Evolutionary conservation across 1,140 invertebrate genomes (phyloP), one percentile per base, ranked within the genome.

Genomic region (Pygmarrhopalites habei): DNA sequence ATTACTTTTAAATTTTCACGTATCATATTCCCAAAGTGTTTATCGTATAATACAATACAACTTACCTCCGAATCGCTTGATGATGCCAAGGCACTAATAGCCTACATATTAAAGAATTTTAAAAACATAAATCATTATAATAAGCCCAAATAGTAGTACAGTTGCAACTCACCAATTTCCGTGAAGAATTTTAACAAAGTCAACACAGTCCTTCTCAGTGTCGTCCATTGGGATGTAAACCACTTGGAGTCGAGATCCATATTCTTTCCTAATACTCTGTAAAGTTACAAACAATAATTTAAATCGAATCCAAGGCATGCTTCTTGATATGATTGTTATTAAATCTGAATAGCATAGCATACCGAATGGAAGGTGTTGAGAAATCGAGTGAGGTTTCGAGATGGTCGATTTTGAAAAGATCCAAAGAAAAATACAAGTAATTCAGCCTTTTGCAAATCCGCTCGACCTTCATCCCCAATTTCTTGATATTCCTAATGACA

Each of bases 361-460:
- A 55, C 51, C 51, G 26, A 5, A 55, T 55, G 29, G 21, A 55
- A 55, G 17, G 14, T 17, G 7, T 55, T 12, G 26, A 55, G 29
- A 26, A 55, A 55, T 10, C 12, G 5, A 55, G 26, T 29, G 14
- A 55, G 29, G 15, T 28, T 55, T 4, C 51, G 14, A 7, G 14
- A 28, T 15, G 51, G 51, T 10, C 51, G 51, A 29, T 55, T 55
- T 15, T 55, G 29, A 32, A 17, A 55, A 55, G 51, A 12, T 28
- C 14, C 51, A 32, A 55, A 55, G 21, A 29, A 55, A 12, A 55
- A 10, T 23, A 4, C 23, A 10, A 55, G 10, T 10, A 55, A 10
- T 23, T 55, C 25, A 7, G 51, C 51, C 51, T 55, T 55, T 28
- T 55, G 17, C 21, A 55, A 32, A 12, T 55, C 51, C 25, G 26